A percentile compares a stretch with the other conserved stretches of the same genome.
Evolutionary conservation across 2,888 invertebrate genomes (phyloP).

Genomic region (Nipponacmea schrenckii): DNA sequence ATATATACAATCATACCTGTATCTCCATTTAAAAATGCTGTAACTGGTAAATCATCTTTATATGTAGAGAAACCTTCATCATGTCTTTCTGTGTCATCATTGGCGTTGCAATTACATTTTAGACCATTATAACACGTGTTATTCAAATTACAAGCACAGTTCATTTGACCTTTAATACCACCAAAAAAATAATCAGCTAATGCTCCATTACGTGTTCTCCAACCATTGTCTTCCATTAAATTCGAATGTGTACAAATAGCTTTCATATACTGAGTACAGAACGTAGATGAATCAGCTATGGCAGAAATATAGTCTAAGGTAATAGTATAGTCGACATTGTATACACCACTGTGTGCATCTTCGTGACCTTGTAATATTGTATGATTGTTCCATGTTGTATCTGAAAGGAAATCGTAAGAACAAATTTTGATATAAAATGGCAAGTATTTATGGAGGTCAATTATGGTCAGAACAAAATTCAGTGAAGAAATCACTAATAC

Average conservation of each 20-base stretch:
- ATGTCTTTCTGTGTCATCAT: neutral
- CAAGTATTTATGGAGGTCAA: no score
- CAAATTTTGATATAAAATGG: no score
- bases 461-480: no score
- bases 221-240: neutral
- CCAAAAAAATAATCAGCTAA: neutral
- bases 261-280: neutral
- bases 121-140: neutral
- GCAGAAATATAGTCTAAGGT: neutral
- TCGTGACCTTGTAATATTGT: no score
- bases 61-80: neutral
- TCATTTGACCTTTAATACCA: neutral
- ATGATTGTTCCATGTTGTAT: no score
- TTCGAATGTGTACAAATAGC: neutral
- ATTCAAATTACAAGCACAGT: neutral
- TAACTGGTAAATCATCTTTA: constrained; percentile 1
- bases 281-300: neutral
- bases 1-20: no score
- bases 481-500: no score
- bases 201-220: neutral
- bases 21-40: neutral
- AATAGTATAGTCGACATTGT: neutral
- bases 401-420: no score
- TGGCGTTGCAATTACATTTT: neutral
- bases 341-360: neutral